These are phyloP conservation scores for Ptychoptera albimana DNA, from an alignment of 2,888 invertebrate genomes.

Conservation along the genomic window DNA sequence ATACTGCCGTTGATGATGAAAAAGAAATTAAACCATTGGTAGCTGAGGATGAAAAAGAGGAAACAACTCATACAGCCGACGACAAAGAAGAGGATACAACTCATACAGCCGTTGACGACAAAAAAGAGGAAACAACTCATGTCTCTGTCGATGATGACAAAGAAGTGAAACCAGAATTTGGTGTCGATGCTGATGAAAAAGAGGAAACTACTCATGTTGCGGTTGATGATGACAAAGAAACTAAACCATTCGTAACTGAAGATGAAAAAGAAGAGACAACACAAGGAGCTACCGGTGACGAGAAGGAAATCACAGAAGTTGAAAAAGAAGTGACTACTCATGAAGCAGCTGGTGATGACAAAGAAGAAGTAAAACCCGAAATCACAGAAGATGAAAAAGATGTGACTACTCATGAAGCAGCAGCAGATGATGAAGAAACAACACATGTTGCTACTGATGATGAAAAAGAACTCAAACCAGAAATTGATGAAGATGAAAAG, in stretches of 20 bases:
- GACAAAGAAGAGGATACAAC: slow-evolving; percentile 28
- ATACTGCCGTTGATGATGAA: neutral
- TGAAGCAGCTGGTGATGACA: slow-evolving; percentile 1
- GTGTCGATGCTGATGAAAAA: too few relatives aligned
- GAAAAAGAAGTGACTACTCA: slow-evolving; percentile 3
- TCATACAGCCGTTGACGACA: neutral
- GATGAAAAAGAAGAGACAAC: too few relatives aligned
- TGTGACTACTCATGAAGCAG: slow-evolving; percentile 5
- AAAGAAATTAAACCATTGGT: neutral
- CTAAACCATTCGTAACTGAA: too few relatives aligned
- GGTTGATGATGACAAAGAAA: too few relatives aligned
- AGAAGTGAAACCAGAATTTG: too few relatives aligned
- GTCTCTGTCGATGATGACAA: too few relatives aligned
- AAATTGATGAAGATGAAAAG: neutral
- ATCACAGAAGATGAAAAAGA: slow-evolving; percentile 9
- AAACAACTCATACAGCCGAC: slow-evolving; percentile 15
- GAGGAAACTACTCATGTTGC: too few relatives aligned
- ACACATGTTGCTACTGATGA: neutral
- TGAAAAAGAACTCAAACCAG: neutral
- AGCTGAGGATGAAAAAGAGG: slow-evolving; percentile 4
- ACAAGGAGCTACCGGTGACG: neutral
- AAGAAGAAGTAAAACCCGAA: slow-evolving; percentile 10
- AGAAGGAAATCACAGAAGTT: slow-evolving; percentile 10
- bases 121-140: too few relatives aligned
- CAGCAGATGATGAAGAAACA: slow-evolving; percentile 11